Evolutionary conservation across 2,797 vertebrate species (phyloP).

Genomic region (Sandelia bainsii): DNA sequence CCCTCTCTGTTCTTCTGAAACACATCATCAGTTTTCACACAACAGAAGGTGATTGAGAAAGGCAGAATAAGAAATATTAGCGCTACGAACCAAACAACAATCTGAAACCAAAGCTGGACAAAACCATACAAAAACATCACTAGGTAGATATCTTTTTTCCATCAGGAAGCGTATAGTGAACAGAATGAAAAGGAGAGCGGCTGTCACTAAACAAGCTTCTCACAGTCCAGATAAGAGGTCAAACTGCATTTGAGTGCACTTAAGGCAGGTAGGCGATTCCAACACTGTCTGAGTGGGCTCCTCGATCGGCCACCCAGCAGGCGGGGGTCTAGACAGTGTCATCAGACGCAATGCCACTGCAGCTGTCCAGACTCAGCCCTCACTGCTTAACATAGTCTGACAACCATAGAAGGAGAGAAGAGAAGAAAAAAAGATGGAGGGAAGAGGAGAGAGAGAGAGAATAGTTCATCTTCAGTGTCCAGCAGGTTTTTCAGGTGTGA

Average conservation of each 20-base stretch:
- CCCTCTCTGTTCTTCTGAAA: constrained; percentile 53
- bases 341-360: constrained; percentile 47
- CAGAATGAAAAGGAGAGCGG: constrained; percentile 61
- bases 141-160: constrained; percentile 67
- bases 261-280: constrained; percentile 82
- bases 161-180: constrained; percentile 56
- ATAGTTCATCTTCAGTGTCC: constrained; percentile 47
- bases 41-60: constrained; percentile 70
- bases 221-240: constrained; percentile 73
- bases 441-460: constrained; percentile 16
- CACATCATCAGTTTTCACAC: constrained; percentile 61
- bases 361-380: constrained; percentile 70
- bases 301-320: constrained; percentile 41
- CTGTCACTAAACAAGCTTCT: constrained; percentile 64
- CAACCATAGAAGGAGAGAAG: constrained; percentile 42
- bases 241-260: constrained; percentile 84
- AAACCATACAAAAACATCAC: constrained; percentile 78
- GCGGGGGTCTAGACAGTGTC: constrained; percentile 26
- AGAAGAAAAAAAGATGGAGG: constrained; percentile 34
- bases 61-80: constrained; percentile 74
- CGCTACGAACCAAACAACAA: constrained; percentile 74
- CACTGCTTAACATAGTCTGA: constrained; percentile 65
- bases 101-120: constrained; percentile 76
- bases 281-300: constrained; percentile 66
- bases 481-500: constrained; percentile 57